Conservation (phyloP, 2,888 invertebrate genomes). For the Athetis lepigone region DNA sequence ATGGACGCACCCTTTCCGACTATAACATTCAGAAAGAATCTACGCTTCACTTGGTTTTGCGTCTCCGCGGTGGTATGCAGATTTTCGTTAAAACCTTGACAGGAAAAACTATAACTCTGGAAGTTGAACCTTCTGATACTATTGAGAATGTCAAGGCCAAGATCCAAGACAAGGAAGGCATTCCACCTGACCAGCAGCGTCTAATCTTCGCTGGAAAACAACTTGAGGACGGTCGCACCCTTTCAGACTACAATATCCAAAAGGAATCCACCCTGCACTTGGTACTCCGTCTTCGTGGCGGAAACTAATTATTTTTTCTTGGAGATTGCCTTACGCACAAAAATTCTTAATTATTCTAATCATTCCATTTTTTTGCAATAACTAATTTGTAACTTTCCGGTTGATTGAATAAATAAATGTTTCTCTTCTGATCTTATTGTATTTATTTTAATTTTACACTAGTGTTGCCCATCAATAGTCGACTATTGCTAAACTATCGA, state of each 20-base stretch:
- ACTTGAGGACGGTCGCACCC: constrained; percentile 42
- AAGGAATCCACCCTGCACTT: constrained; percentile 80
- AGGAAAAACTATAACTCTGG: constrained; percentile 36
- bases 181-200: constrained; percentile 51
- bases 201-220: constrained; percentile 50
- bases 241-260: constrained; percentile 68
- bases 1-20: constrained; percentile 69
- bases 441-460: constrained; percentile 18
- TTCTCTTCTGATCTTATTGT: constrained; percentile 34
- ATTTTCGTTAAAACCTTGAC: constrained; percentile 59
- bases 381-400: constrained; percentile 67
- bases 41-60: constrained; percentile 59
- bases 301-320: constrained; percentile 54
- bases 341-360: constrained; percentile 64
- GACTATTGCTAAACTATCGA: no score
- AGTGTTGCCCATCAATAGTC: no score
- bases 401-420: constrained; percentile 53
- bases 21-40: constrained; percentile 62
- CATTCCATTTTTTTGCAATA: constrained; percentile 76
- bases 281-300: constrained; percentile 75
- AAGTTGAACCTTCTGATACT: constrained; percentile 35
- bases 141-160: constrained; percentile 52
- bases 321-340: constrained; percentile 40
- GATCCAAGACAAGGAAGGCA: constrained; percentile 53
- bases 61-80: constrained; percentile 72